Conservation (phyloP, 2,888 invertebrate genomes). For the Polyploca ridens region DNA sequence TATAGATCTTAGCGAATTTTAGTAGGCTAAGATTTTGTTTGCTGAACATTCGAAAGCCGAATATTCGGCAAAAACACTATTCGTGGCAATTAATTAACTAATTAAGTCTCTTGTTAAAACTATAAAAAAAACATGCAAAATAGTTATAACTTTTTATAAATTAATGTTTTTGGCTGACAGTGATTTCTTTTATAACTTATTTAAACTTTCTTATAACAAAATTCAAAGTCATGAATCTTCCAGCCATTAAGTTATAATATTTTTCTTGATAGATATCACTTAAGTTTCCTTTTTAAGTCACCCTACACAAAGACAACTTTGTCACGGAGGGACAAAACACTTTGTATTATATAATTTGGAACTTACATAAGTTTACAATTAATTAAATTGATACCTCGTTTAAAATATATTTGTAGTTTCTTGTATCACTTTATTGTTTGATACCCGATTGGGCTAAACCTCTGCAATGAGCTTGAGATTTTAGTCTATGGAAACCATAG, state of each 20-base stretch:
- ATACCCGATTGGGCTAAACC: no score
- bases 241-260: slow-evolving; percentile 12
- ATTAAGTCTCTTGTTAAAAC: no score
- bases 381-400: not conserved
- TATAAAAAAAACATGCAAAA: not conserved
- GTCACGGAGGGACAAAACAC: not conserved
- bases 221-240: slow-evolving; percentile 16
- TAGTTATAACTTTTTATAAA: not conserved
- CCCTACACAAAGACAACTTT: slow-evolving; percentile 8
- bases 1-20: no score
- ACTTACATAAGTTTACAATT: not conserved
- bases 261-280: slow-evolving; percentile 9
- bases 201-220: not conserved
- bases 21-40: no score
- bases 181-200: not conserved
- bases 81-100: no score
- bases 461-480: no score
- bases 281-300: slow-evolving; percentile 12
- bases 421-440: no score
- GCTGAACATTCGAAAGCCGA: no score
- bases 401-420: no score
- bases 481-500: no score
- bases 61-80: no score
- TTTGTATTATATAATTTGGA: not conserved
- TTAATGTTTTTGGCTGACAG: not conserved